phyloP scores from a whole-genome alignment of 2,797 vertebrate genomes.

The Erethizon dorsatum region DNA sequence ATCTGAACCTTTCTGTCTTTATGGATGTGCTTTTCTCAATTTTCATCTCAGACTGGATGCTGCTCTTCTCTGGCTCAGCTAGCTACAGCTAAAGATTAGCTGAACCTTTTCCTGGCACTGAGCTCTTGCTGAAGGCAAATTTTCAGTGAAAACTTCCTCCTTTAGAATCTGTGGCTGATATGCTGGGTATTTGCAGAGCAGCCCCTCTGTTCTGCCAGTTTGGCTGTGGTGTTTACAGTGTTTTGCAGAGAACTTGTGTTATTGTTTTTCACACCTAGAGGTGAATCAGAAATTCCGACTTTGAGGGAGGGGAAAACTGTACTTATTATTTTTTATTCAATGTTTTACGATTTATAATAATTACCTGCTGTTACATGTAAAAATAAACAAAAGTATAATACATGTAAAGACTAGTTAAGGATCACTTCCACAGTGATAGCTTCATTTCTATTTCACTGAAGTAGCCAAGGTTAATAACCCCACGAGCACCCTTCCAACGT shows the following conservation, averaged over 20 bases:
- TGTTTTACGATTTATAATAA: background rate
- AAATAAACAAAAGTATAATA: background rate
- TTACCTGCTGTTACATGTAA: background rate
- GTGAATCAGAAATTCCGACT: background rate
- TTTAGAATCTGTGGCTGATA: background rate
- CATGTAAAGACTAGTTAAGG: background rate
- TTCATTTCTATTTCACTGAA: background rate
- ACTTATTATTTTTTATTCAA: constrained; percentile 2
- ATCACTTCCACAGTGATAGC: background rate
- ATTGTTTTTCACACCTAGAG: background rate
- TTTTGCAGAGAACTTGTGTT: background rate
- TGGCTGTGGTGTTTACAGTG: background rate
- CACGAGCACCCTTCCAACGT: background rate
- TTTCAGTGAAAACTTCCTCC: background rate
- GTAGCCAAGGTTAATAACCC: background rate
- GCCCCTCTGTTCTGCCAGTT: background rate
- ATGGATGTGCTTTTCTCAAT: background rate
- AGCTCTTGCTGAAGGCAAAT: background rate
- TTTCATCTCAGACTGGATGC: background rate
- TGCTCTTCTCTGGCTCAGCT: background rate
- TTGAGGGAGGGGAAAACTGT: background rate
- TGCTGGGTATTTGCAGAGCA: background rate
- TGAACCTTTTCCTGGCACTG: background rate
- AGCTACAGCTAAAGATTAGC: background rate
- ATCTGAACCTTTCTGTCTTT: background rate